Conservation (phyloP, 2,113 vertebrate species). For the Corythornis cristatus region DNA sequence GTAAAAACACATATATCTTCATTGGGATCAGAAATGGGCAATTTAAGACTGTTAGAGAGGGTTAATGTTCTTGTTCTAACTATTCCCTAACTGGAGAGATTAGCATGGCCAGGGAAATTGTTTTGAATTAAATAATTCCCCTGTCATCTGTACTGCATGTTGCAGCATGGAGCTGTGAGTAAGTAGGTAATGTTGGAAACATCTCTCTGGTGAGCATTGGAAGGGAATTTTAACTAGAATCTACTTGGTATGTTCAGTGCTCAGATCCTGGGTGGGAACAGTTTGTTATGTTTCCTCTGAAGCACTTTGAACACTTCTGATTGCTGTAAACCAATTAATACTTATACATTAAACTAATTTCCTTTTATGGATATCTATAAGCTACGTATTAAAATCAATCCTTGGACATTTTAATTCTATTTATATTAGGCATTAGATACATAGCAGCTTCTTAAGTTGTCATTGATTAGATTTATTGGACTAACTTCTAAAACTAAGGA, state of each 20-base stretch:
- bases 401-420: not conserved
- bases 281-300: not conserved
- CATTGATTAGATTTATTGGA: not conserved
- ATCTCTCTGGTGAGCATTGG: not conserved
- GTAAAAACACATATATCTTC: not conserved
- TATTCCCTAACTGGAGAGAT: not conserved
- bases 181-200: not conserved
- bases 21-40: not conserved
- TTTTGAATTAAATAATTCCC: not conserved
- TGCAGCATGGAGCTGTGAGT: not conserved
- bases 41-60: not conserved
- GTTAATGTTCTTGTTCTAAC: not conserved
- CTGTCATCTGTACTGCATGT: not conserved
- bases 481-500: constrained; percentile 7
- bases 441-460: not conserved
- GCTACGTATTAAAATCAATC: not conserved
- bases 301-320: not conserved
- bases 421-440: not conserved
- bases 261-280: not conserved
- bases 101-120: not conserved
- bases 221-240: not conserved
- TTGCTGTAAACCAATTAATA: not conserved
- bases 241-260: not conserved
- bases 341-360: not conserved
- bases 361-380: not conserved